Evolutionary conservation across 1,140 invertebrate species (phyloP), one percentile per base, ranked within the genome.

Genomic region (Tetraneura akinire): DNA sequence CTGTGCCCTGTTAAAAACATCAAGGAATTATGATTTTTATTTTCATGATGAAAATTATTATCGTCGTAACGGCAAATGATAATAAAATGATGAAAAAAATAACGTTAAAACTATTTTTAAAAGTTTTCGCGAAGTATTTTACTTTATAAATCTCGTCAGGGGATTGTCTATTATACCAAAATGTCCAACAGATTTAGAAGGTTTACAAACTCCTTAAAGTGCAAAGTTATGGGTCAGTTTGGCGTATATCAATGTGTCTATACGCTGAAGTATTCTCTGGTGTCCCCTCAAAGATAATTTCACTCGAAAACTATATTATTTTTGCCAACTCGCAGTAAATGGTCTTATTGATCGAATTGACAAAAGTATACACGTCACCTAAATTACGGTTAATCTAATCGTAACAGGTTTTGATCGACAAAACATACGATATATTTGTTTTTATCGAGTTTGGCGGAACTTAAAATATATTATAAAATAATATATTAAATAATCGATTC

Each of bases 221-320:
- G 37, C 64, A 68, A 68, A 68, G 64, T 68, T 68, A 37, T 47
- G 64, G 64, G 64, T 68, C 64, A 47, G 42, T 68, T 68, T 47
- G 37, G 13, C 64, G 42, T 47, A 68, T 47, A 68, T 68, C 37
- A 68, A 68, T 68, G 64, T 47, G 64, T 47, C 64, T 8, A 47
- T n/a, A n/a, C n/a, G n/a, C n/a, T n/a, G n/a, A n/a, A n/a, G n/a
- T n/a, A n/a, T n/a, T n/a, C n/a, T n/a, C n/a, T n/a, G n/a, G 37
- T 45, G 37, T 45, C 64, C 64, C 5, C 21, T 68, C 64, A 68
- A 66, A 68, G 62, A 64, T 64, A 37, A 68, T 42, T 23, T 68
- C 47, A 68, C n/a, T 68, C 16, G 11, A 45, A 68, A 68, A 68
- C 64, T 47, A 47, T 68, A 66, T 66, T 37, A 66, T 66, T 47